These are phyloP conservation scores for Peromyscus nudipes DNA, from an alignment of 2,797 vertebrate species.

Conservation along the genomic window DNA sequence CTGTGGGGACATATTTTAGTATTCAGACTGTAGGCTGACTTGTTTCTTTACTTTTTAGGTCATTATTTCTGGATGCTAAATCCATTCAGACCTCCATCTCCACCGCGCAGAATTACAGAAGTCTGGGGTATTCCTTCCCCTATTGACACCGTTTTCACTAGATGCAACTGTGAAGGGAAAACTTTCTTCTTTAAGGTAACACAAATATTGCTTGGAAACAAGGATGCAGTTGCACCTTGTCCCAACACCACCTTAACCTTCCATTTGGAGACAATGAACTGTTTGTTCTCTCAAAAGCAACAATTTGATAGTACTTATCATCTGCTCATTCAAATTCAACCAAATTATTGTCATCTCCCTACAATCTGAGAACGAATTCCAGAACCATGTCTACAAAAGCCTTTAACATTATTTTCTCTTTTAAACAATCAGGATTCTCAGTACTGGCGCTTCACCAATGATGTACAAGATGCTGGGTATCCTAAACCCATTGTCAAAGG, in stretches of 20 bases:
- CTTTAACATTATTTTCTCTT: constrained; percentile 37
- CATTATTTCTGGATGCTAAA: constrained; percentile 96
- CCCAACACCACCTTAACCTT: neutral
- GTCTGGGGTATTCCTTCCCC: constrained; percentile 97
- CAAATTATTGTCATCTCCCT: constrained; percentile 39
- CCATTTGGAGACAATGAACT: neutral
- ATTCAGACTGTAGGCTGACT: neutral
- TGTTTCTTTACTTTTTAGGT: constrained; percentile 86
- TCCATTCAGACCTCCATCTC: constrained; percentile 87
- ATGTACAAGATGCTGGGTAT: constrained; percentile 92
- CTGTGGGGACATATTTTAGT: constrained; percentile 7
- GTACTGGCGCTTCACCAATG: constrained; percentile 97
- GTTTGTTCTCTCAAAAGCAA: constrained; percentile 15
- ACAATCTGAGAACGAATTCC: constrained; percentile 11
- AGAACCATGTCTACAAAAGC: neutral
- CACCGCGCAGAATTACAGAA: constrained; percentile 91
- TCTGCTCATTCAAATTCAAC: constrained; percentile 24
- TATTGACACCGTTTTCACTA: constrained; percentile 95
- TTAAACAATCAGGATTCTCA: constrained; percentile 88
- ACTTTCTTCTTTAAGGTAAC: constrained; percentile 97
- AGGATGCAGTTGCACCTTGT: neutral
- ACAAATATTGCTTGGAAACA: constrained; percentile 13
- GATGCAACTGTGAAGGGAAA: constrained; percentile 97
- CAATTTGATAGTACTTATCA: constrained; percentile 5
- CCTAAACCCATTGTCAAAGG: constrained; percentile 92